Evolutionary conservation across 2,113 vertebrate genomes (phyloP).

Genomic region (Channa argus): DNA sequence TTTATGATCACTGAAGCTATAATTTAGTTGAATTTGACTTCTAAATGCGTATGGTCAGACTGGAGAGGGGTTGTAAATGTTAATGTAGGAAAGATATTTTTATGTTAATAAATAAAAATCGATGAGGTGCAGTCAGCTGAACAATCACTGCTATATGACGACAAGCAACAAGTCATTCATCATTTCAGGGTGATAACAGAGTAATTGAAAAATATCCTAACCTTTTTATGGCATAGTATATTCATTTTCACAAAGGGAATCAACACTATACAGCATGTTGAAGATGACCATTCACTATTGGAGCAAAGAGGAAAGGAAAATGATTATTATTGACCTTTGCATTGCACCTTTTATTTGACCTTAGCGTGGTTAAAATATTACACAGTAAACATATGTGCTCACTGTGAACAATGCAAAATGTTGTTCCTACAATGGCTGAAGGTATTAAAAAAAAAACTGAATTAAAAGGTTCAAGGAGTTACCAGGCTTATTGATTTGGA

Average conservation of each 20-base stretch:
- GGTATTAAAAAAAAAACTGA: constrained; percentile 9
- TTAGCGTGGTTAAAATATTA: not conserved
- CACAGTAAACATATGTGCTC: not conserved
- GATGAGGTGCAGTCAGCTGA: not conserved
- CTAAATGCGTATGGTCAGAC: not conserved
- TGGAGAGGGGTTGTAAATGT: too few species aligned
- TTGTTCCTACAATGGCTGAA: constrained; percentile 14
- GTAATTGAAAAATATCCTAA: not conserved
- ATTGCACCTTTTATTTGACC: too few species aligned
- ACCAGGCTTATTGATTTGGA: constrained; percentile 50
- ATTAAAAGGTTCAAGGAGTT: constrained; percentile 19
- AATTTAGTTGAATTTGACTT: constrained; percentile 15
- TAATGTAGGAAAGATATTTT: not conserved
- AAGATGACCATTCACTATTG: constrained; percentile 2
- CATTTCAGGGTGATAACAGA: constrained; percentile 15
- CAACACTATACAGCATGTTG: not conserved
- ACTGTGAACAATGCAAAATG: not conserved
- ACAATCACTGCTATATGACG: constrained; percentile 20
- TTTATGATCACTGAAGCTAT: not conserved
- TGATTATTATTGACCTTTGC: not conserved
- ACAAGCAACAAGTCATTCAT: not conserved
- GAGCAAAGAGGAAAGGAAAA: not conserved
- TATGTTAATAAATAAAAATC: not conserved
- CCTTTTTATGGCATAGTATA: not conserved
- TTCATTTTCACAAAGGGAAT: constrained; percentile 5